Evolutionary conservation across 2,888 invertebrate species (phyloP), one percentile per base, ranked within the genome.

Genomic region (Tiliacea citrago): DNA sequence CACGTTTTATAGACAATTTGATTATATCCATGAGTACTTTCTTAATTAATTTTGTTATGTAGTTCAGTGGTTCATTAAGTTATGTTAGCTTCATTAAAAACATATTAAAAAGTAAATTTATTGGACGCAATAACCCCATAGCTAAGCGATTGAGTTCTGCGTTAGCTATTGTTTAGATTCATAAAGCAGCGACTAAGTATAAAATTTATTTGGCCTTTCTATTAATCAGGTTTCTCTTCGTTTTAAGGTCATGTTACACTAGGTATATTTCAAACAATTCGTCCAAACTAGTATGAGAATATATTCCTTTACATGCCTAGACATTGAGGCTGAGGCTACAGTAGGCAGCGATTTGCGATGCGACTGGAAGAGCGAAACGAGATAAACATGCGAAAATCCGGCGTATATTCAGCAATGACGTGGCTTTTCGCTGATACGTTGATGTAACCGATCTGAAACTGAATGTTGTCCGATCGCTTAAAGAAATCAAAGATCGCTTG

Each of bases 1-100:
- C 49, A 42, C 42, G 24, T 69, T 69, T 69, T 16, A 21, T n/a
- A 29, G 24, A 45, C 0, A 45, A 45, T 75, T 75, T 51, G 35
- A 58, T 75, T 76, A 45, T 35, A n/a, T 35, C 24, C 12, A 58
- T 51, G 13, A 49, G n/a, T 42, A 39, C 39, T 39, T 39, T 39
- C 39, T 39, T 39, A 39, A 21, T 47, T 51, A 24, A 47, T 21
- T 21, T 49, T 2, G 29, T 35, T 29, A 21, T 29, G 3, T 49
- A 21, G 16, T 49, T 21, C 21, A 29, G 8, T 47, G 24, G 12
- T 29, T 47, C 9, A 49, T 16, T 61, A 39, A 13, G 13, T 21
- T 35, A 29, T 24, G 57, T 18, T 29, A 57, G 9, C 16, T 18
- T 16, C 18, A n/a, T n/a, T n/a, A 57, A 29, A 16, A 29, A 29